These are phyloP conservation scores for Lasioglossum leucozonium DNA, from an alignment of 2,888 invertebrate species.

Conservation along the genomic window DNA sequence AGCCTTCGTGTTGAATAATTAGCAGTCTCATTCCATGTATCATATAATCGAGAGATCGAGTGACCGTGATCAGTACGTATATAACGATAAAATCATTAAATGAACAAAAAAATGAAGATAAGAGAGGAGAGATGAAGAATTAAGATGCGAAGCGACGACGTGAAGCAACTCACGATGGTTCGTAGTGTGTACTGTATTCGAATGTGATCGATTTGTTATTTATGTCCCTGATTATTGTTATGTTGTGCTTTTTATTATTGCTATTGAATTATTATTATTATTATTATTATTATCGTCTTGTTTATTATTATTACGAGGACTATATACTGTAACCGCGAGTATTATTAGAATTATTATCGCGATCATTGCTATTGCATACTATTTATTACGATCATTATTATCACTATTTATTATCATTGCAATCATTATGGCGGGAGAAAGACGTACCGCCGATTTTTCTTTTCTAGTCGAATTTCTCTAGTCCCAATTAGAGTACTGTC, in stretches of 20 bases:
- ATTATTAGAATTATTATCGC: constrained; percentile 43
- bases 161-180: constrained; percentile 69
- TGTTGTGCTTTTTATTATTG: constrained; percentile 4
- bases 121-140: constrained; percentile 21
- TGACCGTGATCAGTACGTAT: constrained; percentile 70
- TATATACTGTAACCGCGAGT: constrained; percentile 40
- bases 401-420: constrained; percentile 56
- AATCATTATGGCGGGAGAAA: constrained; percentile 34
- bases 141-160: constrained; percentile 32
- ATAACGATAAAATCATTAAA: constrained; percentile 72
- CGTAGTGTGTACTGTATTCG: constrained; percentile 71
- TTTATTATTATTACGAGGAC: constrained; percentile 32
- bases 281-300: constrained; percentile 23
- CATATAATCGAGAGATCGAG: constrained; percentile 78
- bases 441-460: constrained; percentile 46
- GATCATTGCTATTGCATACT: constrained; percentile 42
- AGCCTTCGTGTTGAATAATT: constrained; percentile 78
- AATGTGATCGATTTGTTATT: constrained; percentile 79
- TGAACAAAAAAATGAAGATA: constrained; percentile 45
- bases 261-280: constrained; percentile 3
- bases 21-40: constrained; percentile 78
- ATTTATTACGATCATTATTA: constrained; percentile 51
- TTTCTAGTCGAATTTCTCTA: constrained; percentile 68
- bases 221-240: constrained; percentile 49
- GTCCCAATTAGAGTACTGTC: constrained; percentile 69